Evolutionary conservation across 2,888 invertebrate genomes (phyloP).

Genomic region (Germaria angustata): DNA sequence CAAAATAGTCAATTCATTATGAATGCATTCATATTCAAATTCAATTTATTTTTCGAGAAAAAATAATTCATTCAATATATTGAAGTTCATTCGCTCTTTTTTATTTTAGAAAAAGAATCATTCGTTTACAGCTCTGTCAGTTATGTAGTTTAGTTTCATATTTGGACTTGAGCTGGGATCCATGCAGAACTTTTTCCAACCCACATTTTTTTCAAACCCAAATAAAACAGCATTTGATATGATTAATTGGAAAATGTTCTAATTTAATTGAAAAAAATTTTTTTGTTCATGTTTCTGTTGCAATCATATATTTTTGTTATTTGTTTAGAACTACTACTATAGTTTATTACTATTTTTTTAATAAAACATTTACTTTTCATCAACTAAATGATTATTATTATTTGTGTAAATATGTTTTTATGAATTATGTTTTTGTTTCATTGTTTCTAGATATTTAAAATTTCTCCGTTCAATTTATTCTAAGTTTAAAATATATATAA

Average conservation of each 20-base stretch:
- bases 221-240: not conserved
- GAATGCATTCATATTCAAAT: too few species aligned
- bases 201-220: too few species aligned
- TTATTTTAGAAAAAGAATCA: too few species aligned
- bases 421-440: slow-evolving; percentile 11
- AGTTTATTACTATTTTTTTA: slow-evolving; percentile 1
- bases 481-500: slow-evolving; percentile 50
- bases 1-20: too few species aligned
- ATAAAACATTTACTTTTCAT: slow-evolving; percentile 33
- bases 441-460: slow-evolving; percentile 21
- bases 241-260: slow-evolving; percentile 53
- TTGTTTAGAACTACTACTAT: slow-evolving; percentile 33
- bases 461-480: slow-evolving; percentile 33
- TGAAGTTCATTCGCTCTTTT: too few species aligned
- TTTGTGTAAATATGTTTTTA: slow-evolving; percentile 52
- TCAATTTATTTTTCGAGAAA: too few species aligned
- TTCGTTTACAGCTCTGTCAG: too few species aligned
- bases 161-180: too few species aligned
- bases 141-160: too few species aligned
- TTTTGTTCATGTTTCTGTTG: slow-evolving; percentile 13
- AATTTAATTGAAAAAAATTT: slow-evolving; percentile 50
- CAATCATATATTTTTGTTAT: slow-evolving; percentile 2
- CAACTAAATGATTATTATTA: slow-evolving; percentile 33
- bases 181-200: too few species aligned
- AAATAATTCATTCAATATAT: too few species aligned